These are phyloP conservation scores for Globodera ellingtonae DNA, from an alignment of 1,140 invertebrate genomes.

Conservation along the genomic window DNA sequence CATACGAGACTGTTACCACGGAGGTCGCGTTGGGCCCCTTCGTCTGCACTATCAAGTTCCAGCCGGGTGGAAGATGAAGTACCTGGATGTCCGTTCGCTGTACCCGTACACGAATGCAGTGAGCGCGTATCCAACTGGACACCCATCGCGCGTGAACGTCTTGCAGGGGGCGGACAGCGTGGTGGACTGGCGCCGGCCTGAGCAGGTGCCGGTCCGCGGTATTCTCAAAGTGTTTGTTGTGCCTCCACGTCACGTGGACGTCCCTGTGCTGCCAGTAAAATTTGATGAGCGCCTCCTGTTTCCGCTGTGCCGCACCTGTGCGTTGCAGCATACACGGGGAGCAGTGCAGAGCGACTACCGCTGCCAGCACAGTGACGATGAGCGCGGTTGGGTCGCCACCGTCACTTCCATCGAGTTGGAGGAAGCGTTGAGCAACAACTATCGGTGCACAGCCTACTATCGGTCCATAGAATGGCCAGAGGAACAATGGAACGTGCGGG, in stretches of 20 bases:
- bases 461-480: background rate
- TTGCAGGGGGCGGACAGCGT: background rate
- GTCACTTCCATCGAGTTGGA: slow-evolving; percentile 2
- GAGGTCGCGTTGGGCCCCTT: too few species aligned
- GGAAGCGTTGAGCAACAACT: background rate
- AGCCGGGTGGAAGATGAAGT: background rate
- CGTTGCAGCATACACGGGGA: background rate
- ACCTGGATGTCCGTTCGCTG: background rate
- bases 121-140: background rate
- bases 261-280: slow-evolving; percentile 2
- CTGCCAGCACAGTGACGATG: background rate
- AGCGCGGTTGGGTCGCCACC: slow-evolving; percentile 4
- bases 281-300: slow-evolving; percentile 3
- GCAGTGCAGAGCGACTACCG: background rate
- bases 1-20: too few species aligned
- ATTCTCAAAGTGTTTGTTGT: slow-evolving; percentile 9
- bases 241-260: background rate
- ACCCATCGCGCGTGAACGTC: background rate
- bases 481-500: background rate
- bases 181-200: background rate
- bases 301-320: background rate
- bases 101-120: background rate
- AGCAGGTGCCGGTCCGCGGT: background rate
- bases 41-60: too few species aligned
- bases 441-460: background rate